Percentiles rank a stretch among this genome's conserved stretches.
phyloP scores from a whole-genome alignment of 92 coral and sea anemone genomes.

The Epizoanthus stellaris region DNA sequence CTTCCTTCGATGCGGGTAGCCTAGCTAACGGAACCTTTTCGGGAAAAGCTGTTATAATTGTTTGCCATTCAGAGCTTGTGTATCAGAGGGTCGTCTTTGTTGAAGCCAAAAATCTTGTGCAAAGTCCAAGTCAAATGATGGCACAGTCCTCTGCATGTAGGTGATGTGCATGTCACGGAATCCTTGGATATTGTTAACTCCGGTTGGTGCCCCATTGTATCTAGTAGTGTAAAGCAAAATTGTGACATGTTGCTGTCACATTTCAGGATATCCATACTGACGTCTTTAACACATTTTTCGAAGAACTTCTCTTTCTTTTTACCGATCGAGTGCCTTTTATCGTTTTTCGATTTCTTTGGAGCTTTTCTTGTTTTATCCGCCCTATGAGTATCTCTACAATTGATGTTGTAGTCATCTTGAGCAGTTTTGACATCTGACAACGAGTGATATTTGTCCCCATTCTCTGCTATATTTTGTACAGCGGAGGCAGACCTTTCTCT shows the following conservation, averaged over 20 bases:
- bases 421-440: too few species aligned
- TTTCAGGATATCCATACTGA: constrained; percentile 52
- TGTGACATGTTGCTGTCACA: too few species aligned
- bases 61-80: constrained; percentile 50
- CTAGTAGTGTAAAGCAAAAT: constrained; percentile 37
- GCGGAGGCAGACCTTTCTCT: too few species aligned
- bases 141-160: constrained; percentile 38
- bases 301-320: constrained; percentile 18
- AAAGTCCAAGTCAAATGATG: constrained; percentile 53
- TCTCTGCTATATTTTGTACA: too few species aligned
- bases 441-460: too few species aligned
- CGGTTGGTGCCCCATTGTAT: constrained; percentile 53
- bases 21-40: constrained; percentile 28
- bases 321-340: neutral
- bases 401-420: neutral
- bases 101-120: constrained; percentile 44
- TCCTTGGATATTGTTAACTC: constrained; percentile 42
- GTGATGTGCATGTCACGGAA: constrained; percentile 48
- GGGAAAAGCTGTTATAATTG: constrained; percentile 28
- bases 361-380: constrained; percentile 20
- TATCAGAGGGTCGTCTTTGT: constrained; percentile 48
- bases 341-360: constrained; percentile 10
- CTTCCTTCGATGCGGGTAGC: constrained; percentile 19
- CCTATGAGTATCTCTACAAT: constrained; percentile 28
- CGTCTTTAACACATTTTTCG: constrained; percentile 42